Conservation (phyloP, 2,113 vertebrate genomes). For the Sinocyclocheilus anophthalmus region DNA sequence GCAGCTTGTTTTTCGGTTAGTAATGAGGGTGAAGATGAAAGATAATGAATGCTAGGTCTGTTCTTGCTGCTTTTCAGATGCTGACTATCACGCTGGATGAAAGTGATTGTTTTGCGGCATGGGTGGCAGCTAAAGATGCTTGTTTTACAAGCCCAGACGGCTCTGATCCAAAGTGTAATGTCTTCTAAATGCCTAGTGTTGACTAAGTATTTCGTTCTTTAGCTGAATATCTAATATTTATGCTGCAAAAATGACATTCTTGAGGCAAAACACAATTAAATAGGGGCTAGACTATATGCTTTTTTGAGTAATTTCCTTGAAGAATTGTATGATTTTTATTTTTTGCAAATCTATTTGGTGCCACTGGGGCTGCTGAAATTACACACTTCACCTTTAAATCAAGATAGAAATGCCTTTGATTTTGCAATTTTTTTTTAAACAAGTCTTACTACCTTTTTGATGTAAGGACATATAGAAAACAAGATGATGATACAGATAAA, state of each 20-base stretch:
- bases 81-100: conserved; percentile 97
- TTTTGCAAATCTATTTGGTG: no score
- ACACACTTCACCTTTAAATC: neutral
- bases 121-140: conserved; percentile 98
- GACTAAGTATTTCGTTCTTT: no score
- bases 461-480: neutral
- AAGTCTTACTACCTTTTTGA: neutral
- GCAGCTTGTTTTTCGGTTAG: neutral
- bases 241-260: neutral
- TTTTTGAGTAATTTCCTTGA: neutral
- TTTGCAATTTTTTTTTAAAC: neutral
- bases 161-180: conserved; percentile 95
- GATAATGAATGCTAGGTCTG: neutral
- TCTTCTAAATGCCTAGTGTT: neutral
- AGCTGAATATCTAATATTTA: neutral
- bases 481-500: neutral
- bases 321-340: no score
- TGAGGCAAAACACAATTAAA: neutral
- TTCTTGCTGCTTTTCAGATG: conserved; percentile 80
- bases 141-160: conserved; percentile 95
- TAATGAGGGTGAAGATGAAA: neutral
- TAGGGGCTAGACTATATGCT: neutral
- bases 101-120: conserved; percentile 97
- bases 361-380: no score
- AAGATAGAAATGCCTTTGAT: neutral